These are phyloP conservation scores for Macrobrachium nipponense DNA, from an alignment of 1,140 invertebrate species.

Conservation along the genomic window DNA sequence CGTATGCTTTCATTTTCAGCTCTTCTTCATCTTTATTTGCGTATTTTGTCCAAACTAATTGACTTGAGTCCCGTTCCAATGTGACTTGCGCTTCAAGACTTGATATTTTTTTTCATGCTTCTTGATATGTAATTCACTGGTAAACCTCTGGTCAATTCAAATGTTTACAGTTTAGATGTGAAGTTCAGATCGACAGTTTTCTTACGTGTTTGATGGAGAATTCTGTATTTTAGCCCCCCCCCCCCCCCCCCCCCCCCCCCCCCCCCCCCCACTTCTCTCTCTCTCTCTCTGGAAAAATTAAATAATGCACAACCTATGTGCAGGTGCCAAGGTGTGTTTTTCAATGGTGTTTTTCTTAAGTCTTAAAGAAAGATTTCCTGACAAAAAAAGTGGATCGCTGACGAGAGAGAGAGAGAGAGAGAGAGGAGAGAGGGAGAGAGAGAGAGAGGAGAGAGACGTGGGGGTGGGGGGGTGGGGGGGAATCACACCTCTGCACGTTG, in stretches of 20 bases:
- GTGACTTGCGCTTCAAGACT: too few species aligned
- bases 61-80: too few species aligned
- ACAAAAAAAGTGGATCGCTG: neutral
- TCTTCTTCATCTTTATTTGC: too few species aligned
- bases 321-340: neutral
- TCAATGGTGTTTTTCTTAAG: too few species aligned
- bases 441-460: slow-evolving; percentile 8
- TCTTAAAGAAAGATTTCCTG: too few species aligned
- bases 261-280: neutral
- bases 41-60: too few species aligned
- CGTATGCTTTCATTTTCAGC: too few species aligned
- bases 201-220: neutral
- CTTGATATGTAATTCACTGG: too few species aligned
- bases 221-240: neutral
- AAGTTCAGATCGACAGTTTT: neutral
- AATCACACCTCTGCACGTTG: neutral
- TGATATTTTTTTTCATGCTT: too few species aligned
- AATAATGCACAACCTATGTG: neutral
- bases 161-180: too few species aligned
- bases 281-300: slow-evolving; percentile 7
- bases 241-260: neutral
- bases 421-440: slow-evolving; percentile 31
- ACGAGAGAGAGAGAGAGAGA: slow-evolving; percentile 26
- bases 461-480: neutral
- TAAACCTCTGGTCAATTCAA: too few species aligned